Percentiles rank a stretch among this genome's conserved stretches.
Evolutionary conservation across 2,797 vertebrate genomes (phyloP).

Genomic region (Gadopsis marmoratus): DNA sequence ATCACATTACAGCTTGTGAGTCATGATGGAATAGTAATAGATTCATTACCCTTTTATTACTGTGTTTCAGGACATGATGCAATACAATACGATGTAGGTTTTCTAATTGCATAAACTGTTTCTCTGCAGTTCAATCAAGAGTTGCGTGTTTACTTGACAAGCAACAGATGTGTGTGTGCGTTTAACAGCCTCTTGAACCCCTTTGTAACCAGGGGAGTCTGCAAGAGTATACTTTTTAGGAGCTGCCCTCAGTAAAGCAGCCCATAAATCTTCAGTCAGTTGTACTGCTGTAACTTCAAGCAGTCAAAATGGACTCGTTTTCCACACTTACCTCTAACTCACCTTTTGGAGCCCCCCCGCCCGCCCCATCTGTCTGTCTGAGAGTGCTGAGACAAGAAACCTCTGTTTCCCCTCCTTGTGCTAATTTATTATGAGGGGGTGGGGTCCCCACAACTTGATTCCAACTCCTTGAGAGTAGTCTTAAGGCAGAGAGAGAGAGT

Average conservation of each 20-base stretch:
- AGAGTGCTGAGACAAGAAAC: slow-evolving; percentile 66
- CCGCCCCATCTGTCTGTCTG: slow-evolving; percentile 66
- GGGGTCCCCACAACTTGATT: slow-evolving; percentile 55
- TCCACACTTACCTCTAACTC: slow-evolving; percentile 71
- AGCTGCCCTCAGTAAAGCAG: slow-evolving; percentile 65
- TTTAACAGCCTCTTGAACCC: slow-evolving; percentile 66
- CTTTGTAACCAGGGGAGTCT: slow-evolving; percentile 69
- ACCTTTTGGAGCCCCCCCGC: slow-evolving; percentile 67
- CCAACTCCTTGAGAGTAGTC: slow-evolving; percentile 49
- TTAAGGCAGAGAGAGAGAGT: slow-evolving; percentile 26
- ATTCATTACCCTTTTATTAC: slow-evolving; percentile 10
- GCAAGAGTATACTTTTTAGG: slow-evolving; percentile 75
- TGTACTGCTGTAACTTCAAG: slow-evolving; percentile 53
- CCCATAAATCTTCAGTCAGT: slow-evolving; percentile 73
- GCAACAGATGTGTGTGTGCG: slow-evolving; percentile 63
- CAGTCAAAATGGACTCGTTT: slow-evolving; percentile 58
- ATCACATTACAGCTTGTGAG: slow-evolving; percentile 11
- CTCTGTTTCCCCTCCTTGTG: slow-evolving; percentile 55
- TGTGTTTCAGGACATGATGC: slow-evolving; percentile 10
- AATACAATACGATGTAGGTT: slow-evolving; percentile 25
- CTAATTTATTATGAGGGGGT: slow-evolving; percentile 64
- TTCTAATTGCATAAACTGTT: slow-evolving; percentile 50
- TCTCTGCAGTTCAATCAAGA: slow-evolving; percentile 45
- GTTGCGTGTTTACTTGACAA: slow-evolving; percentile 68
- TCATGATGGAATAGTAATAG: slow-evolving; percentile 15